Base-by-base conservation (phyloP, 23 tunicate genomes). In the Styela plicata region DNA sequence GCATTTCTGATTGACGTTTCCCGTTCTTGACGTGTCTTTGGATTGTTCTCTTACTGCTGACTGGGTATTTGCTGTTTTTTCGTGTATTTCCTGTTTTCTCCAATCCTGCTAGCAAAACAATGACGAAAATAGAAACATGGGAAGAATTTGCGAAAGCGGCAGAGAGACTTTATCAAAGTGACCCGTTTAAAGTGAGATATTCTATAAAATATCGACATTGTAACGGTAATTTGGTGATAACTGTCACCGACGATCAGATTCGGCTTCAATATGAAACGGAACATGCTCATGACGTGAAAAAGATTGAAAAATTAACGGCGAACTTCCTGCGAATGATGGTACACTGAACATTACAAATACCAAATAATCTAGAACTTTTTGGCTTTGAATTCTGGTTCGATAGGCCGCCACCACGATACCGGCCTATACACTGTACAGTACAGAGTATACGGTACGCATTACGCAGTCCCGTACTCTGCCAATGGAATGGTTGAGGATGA, bases 131-230 rank as follows among this genome's bases (percentile, higher is more conserved):
- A 30, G 87, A 91, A 78, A 70, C 87, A 2, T 91, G 90, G 90
- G 97, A 91, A 78, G 97, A 91, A 52, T 91, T 91, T 73, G 78
- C 79, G 31, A 91, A 91, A 78, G 97, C 87, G 18, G 86, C 97
- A 5, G 97, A 91, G 69, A 69, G 97, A 83, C 63, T 91, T 5
- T 91, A 91, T 79, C 97, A 91, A 64, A 86, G 90, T 53, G 71
- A 36, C 52, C 77, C 63, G 1, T 64, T 81, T 13, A 61, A 91
- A 82, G 87, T 91, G 32, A 83, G 97, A 31, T 91, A 91, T 63
- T 75, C 74, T 25, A 83, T 91, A 31, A 91, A 91, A 83, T 91
- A 91, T 52, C 44, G 97, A 78, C 90, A 91, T 57, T 91, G 97
- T 68, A 89, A 91, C 78, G 97, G 80, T 36, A 91, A 91, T 35